phyloP scores from a whole-genome alignment of 2,888 invertebrate species.

The Sesamia inferens region DNA sequence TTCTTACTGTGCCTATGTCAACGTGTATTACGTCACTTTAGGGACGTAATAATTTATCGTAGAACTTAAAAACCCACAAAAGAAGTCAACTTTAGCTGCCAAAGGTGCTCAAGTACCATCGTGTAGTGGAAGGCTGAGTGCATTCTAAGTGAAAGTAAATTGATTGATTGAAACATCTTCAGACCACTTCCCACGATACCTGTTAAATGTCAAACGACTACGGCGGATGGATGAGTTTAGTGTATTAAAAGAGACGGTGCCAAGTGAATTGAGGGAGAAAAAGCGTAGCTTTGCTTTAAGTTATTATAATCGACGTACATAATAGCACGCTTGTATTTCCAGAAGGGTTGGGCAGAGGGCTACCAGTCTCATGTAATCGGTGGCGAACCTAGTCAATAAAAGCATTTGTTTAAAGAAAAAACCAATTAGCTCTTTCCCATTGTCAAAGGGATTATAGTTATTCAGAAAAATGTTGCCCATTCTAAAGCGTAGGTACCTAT shows the following conservation, averaged over 20 bases:
- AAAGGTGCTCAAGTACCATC: constrained; percentile 22
- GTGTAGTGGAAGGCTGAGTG: constrained; percentile 19
- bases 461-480: too few relatives aligned
- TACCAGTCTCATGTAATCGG: too few relatives aligned
- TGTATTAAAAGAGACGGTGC: too few relatives aligned
- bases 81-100: constrained; percentile 5
- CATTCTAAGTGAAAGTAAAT: constrained; percentile 49
- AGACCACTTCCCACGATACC: constrained; percentile 41
- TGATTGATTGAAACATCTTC: constrained; percentile 53
- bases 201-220: constrained; percentile 32
- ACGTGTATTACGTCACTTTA: too few relatives aligned
- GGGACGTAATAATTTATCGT: neutral
- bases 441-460: too few relatives aligned
- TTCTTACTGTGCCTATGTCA: neutral
- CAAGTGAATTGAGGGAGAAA: neutral
- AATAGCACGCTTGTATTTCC: too few relatives aligned
- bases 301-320: neutral
- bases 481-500: too few relatives aligned
- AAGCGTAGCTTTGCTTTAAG: neutral
- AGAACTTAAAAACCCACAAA: constrained; percentile 17
- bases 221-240: neutral
- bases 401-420: too few relatives aligned
- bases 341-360: too few relatives aligned
- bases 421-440: too few relatives aligned
- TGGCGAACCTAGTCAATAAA: too few relatives aligned